Evolutionary conservation across 2,888 invertebrate species (phyloP), one percentile per base, ranked within the genome.

Genomic region (Pseudococcus viburni): DNA sequence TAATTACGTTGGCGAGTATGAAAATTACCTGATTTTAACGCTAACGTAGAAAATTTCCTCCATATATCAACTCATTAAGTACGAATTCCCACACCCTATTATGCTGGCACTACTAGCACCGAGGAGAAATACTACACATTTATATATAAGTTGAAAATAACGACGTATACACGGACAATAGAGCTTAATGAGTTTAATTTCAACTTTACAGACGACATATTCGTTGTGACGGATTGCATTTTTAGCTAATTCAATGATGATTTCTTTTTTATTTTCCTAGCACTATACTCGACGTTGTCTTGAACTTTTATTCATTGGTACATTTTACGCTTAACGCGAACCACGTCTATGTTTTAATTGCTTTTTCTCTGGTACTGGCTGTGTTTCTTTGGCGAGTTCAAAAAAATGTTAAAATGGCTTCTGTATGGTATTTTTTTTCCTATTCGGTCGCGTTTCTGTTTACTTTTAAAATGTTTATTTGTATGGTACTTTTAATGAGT

Each of bases 171-270:
- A 6, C 59, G 59, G 59, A 73, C 68, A 73, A 73, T 73, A 26
- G 68, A 73, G 68, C 68, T 33, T 73, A 73, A 73, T 73, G 68
- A 73, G 68, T 73, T 73, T 73, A 73, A 73, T 73, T 73, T 73
- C 68, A 73, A 73, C 68, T 73, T 73, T 33, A 33, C 26, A 26
- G 68, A 33, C 68, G 68, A 73, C 68, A 73, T 73, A 73, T 33
- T 73, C 68, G 26, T 73, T 33, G 68, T 73, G 68, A 73, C 68
- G 68, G 33, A 73, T 73, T 73, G 68, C 68, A 33, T 73, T 46
- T 46, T 46, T 73, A 33, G 68, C 68, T 73, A 73, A 73, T 73
- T 15, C 68, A 15, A 33, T 33, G 68, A 73, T 73, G 33, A 64
- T 64, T 64, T 64, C 64, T 64, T 64, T 33, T 33, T 73, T 33